Evolutionary conservation across 2,113 vertebrate genomes (phyloP), one percentile per base, ranked within the genome.

Genomic region (Sceloporus undulatus): DNA sequence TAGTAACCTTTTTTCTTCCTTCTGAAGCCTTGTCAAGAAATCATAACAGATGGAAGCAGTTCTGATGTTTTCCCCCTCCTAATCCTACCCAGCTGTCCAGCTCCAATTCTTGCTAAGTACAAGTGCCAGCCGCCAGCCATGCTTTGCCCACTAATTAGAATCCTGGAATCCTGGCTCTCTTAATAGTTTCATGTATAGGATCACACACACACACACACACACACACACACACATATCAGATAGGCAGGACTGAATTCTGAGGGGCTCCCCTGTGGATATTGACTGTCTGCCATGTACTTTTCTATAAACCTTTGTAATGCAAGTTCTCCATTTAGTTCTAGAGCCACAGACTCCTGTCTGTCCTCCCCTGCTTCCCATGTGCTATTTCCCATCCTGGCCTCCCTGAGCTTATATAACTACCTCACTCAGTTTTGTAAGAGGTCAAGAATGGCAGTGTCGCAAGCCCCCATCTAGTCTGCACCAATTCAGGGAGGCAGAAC

Each of bases 321-420:
- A 74, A 34, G 59, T 48, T 13, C 42, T 10, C 11, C 29, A 29
- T 62, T 14, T 23, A 13, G 13, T 52, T 27, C 2, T 16, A 34
- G 52, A 87, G 42, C n/a, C 27, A 38, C 29, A 29, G 16, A 19
- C 29, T 14, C 65, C 48, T 79, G 42, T 18, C 48, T 42, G 7
- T 25, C 48, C 9, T 13, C 29, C 71, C 9, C 54, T 34, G 19
- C 34, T 7, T 38, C 18, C 74, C 75, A 78, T 3, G 16, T 83
- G 70, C 27, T 52, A 66, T 77, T 76, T 66, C 40, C 42, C 19
- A 52, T 27, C 2, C 1, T 9, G 71, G 10, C 71, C 71, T 82
- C 29, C 18, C 79, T 77, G 21, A 14, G 4, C 73, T 88, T 88
- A 88, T 75, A 66, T 83, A 88, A 82, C 59, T 8, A 38, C 19